phyloP scores from a whole-genome alignment of 2,797 vertebrate genomes.

The Cossypha caffra region DNA sequence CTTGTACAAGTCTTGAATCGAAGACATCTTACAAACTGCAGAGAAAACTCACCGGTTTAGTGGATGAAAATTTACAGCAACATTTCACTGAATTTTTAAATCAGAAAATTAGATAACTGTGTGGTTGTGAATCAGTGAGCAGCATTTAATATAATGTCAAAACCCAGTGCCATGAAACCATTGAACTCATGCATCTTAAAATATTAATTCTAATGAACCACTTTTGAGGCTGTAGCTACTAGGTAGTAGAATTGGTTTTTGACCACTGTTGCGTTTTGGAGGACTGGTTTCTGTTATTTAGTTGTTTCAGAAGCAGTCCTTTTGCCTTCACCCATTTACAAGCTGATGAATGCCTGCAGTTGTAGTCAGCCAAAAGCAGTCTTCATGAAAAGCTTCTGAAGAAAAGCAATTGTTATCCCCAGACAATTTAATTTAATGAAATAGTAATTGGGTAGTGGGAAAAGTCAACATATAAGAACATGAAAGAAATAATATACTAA shows the following conservation, averaged over 20 bases:
- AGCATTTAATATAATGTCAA: neutral
- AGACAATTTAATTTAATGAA: neutral
- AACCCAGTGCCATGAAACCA: neutral
- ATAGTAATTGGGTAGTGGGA: neutral
- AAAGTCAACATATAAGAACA: neutral
- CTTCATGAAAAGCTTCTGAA: neutral
- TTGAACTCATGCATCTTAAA: neutral
- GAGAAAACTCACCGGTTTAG: neutral
- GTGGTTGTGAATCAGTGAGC: neutral
- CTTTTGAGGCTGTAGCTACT: neutral
- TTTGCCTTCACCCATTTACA: neutral
- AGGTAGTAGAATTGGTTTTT: neutral
- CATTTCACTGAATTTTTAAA: neutral
- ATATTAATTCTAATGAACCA: neutral
- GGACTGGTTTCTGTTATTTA: neutral
- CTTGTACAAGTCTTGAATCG: neutral
- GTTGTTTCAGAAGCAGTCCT: neutral
- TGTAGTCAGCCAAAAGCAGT: neutral
- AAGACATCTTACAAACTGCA: neutral
- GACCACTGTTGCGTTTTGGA: neutral
- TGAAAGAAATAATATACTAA: neutral
- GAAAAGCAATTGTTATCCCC: neutral
- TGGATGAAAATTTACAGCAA: neutral
- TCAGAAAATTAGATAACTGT: neutral
- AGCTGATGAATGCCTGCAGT: neutral